Conservation (phyloP, 37 sponge, comb jelly and placozoan species). For the Halisarca cf. caerulea region DNA sequence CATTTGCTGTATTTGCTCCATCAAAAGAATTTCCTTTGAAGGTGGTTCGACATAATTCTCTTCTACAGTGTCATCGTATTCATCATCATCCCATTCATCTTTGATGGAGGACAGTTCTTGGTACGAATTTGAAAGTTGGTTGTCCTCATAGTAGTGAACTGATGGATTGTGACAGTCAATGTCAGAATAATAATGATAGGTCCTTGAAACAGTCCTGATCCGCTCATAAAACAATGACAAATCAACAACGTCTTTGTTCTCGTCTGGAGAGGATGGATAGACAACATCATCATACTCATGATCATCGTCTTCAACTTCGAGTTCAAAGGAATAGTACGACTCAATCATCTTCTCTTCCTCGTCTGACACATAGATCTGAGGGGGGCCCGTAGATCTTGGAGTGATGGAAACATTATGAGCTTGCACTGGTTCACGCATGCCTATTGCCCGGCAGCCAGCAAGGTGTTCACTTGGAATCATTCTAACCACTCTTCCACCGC, state of each 20-base stretch:
- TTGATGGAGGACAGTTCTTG: neutral
- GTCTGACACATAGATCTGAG: neutral
- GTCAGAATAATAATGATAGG: no score
- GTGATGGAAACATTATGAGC: no score
- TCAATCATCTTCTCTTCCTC: neutral
- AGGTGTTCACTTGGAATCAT: neutral
- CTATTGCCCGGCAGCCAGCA: neutral
- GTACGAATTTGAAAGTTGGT: neutral
- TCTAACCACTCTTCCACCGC: neutral
- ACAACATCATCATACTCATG: constrained; percentile 2
- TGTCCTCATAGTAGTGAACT: neutral
- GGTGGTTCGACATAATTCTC: neutral
- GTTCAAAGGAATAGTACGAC: neutral
- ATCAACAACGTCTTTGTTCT: neutral
- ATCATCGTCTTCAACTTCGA: neutral
- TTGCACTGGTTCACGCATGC: neutral
- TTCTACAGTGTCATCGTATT: neutral
- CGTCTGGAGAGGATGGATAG: neutral
- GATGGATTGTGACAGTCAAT: no score
- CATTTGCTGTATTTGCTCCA: constrained; percentile 11
- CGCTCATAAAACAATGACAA: neutral
- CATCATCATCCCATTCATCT: neutral
- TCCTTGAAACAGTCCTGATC: neutral
- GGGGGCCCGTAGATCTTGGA: neutral
- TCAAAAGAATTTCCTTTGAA: neutral